A percentile compares a stretch with the other conserved stretches of the same genome.
phyloP scores from a whole-genome alignment of 2,797 vertebrate genomes.

The Craterocephalus amniculus region DNA sequence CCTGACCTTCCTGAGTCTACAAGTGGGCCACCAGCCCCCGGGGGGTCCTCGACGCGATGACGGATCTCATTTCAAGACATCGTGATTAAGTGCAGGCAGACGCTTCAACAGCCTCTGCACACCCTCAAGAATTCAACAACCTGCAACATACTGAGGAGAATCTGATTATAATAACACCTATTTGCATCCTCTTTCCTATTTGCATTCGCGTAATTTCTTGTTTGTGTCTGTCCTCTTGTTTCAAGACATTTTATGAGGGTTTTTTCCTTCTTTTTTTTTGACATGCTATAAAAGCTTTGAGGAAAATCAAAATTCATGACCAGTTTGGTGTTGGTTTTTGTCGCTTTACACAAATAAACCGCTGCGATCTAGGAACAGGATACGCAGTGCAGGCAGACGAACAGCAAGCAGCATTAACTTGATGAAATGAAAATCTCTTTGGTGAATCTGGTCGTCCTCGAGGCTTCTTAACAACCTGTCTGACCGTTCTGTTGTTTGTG shows the following conservation, averaged over 20 bases:
- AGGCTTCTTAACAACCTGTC: slow-evolving; percentile 60
- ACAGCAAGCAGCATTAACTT: slow-evolving; percentile 11
- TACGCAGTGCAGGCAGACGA: slow-evolving; percentile 2
- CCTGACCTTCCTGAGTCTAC: slow-evolving; percentile 74
- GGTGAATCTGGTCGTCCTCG: slow-evolving; percentile 31
- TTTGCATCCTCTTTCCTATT: slow-evolving; percentile 30
- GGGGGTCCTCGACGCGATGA: slow-evolving; percentile 48
- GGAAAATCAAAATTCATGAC: background rate
- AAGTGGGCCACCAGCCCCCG: slow-evolving; percentile 64
- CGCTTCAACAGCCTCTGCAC: slow-evolving; percentile 59
- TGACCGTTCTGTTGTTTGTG: slow-evolving; percentile 49
- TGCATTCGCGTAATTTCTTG: slow-evolving; percentile 37
- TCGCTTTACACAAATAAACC: background rate
- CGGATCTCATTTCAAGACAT: slow-evolving; percentile 63
- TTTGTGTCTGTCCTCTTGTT: slow-evolving; percentile 28
- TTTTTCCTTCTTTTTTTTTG: background rate
- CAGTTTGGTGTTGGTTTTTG: background rate
- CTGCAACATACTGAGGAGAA: slow-evolving; percentile 55
- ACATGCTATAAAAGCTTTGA: background rate
- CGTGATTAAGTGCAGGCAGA: slow-evolving; percentile 72
- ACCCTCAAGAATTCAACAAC: slow-evolving; percentile 67
- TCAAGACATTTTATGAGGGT: slow-evolving; percentile 6
- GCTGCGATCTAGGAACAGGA: background rate
- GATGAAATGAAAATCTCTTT: slow-evolving; percentile 14
- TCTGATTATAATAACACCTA: slow-evolving; percentile 74